phyloP scores from a whole-genome alignment of 2,888 invertebrate species.

The Apodemia duryi region DNA sequence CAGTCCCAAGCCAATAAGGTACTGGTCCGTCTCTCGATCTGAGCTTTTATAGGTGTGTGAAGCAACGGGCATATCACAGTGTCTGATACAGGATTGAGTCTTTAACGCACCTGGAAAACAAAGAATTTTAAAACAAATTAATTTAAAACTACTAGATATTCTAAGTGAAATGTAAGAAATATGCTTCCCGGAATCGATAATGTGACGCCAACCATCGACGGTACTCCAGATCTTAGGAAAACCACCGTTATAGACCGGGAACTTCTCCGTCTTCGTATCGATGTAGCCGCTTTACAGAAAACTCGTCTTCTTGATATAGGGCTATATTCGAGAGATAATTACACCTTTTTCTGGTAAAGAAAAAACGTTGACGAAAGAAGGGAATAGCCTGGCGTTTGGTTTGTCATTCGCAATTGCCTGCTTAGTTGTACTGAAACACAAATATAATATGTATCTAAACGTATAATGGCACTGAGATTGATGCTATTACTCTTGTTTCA shows the following conservation, averaged over 20 bases:
- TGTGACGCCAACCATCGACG: no score
- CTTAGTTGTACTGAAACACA: background rate
- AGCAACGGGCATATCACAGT: background rate
- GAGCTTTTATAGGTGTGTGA: background rate
- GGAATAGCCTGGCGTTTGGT: background rate
- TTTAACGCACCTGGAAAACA: no score
- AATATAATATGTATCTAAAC: background rate
- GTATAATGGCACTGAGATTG: no score
- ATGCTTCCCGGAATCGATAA: no score
- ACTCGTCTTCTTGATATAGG: background rate
- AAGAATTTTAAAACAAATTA: no score
- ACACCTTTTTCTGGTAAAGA: background rate
- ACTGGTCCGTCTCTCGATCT: slow-evolving; percentile 8
- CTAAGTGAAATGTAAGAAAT: no score
- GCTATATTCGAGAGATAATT: background rate
- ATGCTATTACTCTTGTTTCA: background rate
- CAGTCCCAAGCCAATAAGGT: slow-evolving; percentile 14
- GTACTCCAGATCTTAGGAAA: no score
- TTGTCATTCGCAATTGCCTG: background rate
- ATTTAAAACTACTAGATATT: no score
- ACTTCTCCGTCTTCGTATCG: no score
- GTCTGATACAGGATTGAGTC: no score
- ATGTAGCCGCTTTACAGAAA: background rate
- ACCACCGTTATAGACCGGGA: no score
- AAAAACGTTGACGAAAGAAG: background rate